phyloP scores from a whole-genome alignment of 2,888 invertebrate species.

The Mantis religiosa region DNA sequence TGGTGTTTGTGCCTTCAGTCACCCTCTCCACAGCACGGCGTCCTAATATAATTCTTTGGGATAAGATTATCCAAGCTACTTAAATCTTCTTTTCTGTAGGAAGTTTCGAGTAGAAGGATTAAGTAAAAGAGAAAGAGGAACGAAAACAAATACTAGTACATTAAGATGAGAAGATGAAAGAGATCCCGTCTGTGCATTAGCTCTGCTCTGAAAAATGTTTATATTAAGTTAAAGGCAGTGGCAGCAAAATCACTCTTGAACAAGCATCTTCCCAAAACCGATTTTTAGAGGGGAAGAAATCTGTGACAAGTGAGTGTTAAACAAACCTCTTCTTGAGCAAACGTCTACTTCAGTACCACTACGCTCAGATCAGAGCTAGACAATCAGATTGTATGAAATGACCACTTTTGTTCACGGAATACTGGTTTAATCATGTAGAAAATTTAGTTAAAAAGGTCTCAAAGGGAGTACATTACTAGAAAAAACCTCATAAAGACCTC shows the following conservation, averaged over 20 bases:
- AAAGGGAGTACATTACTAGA: no score
- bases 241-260: no score
- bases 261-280: not conserved
- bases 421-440: no score
- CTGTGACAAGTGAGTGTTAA: no score
- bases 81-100: not conserved
- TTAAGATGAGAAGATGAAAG: not conserved
- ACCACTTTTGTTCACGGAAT: no score
- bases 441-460: no score
- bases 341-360: no score
- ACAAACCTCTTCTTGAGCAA: no score
- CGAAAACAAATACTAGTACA: not conserved
- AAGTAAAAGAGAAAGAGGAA: not conserved
- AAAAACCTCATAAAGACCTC: no score
- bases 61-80: not conserved
- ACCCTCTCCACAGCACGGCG: not conserved
- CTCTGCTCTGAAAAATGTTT: not conserved
- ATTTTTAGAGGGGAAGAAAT: no score
- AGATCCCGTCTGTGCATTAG: not conserved
- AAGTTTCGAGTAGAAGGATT: not conserved
- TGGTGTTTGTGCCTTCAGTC: not conserved
- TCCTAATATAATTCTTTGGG: not conserved
- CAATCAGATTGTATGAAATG: no score
- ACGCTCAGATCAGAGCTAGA: no score
- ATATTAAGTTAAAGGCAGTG: not conserved